Conservation (phyloP, 2,888 invertebrate genomes). For the Adelphocoris suturalis region DNA sequence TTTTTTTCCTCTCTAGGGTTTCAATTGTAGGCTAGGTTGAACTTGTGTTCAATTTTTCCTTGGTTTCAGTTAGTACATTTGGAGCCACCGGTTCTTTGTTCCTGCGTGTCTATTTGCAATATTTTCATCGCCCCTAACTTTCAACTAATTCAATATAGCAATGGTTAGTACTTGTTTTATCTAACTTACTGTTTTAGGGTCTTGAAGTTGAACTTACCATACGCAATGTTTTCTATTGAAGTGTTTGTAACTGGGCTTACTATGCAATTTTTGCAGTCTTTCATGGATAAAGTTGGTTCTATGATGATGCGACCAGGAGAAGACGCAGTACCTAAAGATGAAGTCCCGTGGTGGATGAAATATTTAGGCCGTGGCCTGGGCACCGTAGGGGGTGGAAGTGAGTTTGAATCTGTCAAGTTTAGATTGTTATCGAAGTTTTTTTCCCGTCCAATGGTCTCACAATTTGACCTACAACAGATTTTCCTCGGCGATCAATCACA, state of each 20-base stretch:
- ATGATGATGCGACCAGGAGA: slow-evolving; percentile 90
- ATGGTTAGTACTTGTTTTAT: not conserved
- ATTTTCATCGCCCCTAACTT: not conserved
- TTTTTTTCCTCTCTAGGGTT: not conserved
- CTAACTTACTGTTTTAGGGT: not conserved
- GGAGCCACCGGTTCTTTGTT: too few species aligned
- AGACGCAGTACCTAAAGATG: slow-evolving; percentile 88
- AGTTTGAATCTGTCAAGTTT: slow-evolving; percentile 76
- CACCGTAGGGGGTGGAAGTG: slow-evolving; percentile 90
- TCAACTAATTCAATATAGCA: not conserved
- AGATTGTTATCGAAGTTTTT: not conserved
- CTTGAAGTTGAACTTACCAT: not conserved
- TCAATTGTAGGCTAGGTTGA: not conserved
- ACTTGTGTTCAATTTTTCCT: too few species aligned
- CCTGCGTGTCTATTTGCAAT: too few species aligned
- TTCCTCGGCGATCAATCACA: not conserved
- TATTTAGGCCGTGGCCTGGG: slow-evolving; percentile 91
- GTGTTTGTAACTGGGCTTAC: not conserved
- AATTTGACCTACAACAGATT: not conserved
- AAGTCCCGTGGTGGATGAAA: slow-evolving; percentile 93
- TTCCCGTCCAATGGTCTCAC: not conserved
- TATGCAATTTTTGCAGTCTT: slow-evolving; percentile 81
- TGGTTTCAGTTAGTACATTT: too few species aligned
- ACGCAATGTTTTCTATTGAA: not conserved
- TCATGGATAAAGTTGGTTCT: slow-evolving; percentile 88